Conservation (phyloP, 2,888 invertebrate species). For the Phaedon cochleariae region DNA sequence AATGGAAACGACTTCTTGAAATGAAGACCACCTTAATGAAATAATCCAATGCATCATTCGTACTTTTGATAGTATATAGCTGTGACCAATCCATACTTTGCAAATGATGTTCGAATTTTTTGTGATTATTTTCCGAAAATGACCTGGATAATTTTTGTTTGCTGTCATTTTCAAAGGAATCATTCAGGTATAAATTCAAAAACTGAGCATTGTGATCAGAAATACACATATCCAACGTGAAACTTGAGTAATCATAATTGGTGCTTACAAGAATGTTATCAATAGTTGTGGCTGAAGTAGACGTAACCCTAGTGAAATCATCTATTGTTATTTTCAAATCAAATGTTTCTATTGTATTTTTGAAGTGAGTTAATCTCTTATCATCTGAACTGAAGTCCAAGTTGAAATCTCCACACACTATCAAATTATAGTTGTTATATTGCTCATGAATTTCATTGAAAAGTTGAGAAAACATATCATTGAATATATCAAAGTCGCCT, state of each 20-base stretch:
- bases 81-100: neutral
- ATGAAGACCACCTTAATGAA: neutral
- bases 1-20: neutral
- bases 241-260: neutral
- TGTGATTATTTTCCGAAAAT: neutral
- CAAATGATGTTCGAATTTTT: neutral
- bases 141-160: neutral
- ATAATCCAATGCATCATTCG: neutral
- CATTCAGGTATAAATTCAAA: constrained; percentile 1
- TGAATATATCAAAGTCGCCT: neutral
- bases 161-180: neutral
- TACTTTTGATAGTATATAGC: neutral
- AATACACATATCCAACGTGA: neutral
- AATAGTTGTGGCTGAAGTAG: neutral
- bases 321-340: neutral
- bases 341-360: neutral
- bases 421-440: neutral
- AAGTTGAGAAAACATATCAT: neutral
- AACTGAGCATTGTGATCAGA: constrained; percentile 2
- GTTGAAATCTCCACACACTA: neutral
- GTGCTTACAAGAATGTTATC: neutral
- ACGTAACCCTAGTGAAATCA: neutral
- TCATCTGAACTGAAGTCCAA: neutral
- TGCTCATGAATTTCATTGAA: neutral
- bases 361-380: neutral